Evolutionary conservation across 2,797 vertebrate genomes (phyloP), one percentile per base, ranked within the genome.

Genomic region (Molossus molossus): DNA sequence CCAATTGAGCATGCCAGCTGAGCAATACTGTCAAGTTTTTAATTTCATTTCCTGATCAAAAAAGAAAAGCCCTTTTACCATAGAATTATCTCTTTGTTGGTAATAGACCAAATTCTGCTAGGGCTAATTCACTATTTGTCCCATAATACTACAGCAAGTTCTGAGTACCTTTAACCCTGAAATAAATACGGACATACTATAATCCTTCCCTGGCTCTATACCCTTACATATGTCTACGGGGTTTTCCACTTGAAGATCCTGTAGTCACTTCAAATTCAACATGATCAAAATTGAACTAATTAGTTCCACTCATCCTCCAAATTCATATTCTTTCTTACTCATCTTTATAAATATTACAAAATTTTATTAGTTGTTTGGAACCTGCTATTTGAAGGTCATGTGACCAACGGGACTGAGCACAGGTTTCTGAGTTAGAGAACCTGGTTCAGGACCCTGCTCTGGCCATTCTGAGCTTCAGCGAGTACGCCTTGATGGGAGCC

Each of bases 81-180:
- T 40, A 93, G 53, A 87, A 80, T 76, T 37, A 75, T 83, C 25
- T 57, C 76, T 48, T 2, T 90, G 40, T 67, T 62, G 29, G 72
- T 70, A 81, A 67, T 25, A 95, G 67, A 8, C n/a, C 53, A 92
- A 60, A 9, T 8, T 76, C n/a, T 80, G 17, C 33, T 82, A 45
- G 6, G 20, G 33, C 69, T 60, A 94, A 89, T 86, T 45, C 37
- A 84, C 9, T 40, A 92, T 83, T 86, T 95, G 76, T 65, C 45
- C 70, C 60, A 91, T 55, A 73, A 67, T 40, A 90, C 53, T 87
- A 83, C 27, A 80, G 29, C 48, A 76, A 84, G 23, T 81, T 95
- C 87, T 80, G 64, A 89, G 21, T n/a, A 90, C 6, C 37, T 89
- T 90, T 94, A 81, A 95, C 27, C 83, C n/a, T 65, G 94, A 92